These are phyloP conservation scores for Dicycla oo DNA, from an alignment of 2,888 invertebrate genomes.

Conservation along the genomic window DNA sequence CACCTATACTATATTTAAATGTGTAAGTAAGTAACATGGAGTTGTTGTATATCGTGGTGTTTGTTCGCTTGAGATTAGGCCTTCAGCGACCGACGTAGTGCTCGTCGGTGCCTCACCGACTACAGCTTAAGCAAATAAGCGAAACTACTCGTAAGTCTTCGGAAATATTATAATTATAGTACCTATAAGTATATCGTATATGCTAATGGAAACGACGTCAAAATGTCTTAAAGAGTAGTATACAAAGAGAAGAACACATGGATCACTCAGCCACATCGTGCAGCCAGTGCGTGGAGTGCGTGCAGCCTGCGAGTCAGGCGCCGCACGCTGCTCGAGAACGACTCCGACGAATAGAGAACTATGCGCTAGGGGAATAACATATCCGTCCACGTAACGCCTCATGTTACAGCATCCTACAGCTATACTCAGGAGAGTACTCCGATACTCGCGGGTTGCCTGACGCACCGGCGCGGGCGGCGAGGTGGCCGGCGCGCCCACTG, in stretches of 20 bases:
- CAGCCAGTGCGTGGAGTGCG: no score
- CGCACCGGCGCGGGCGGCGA: not conserved
- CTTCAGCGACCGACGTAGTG: constrained; percentile 29
- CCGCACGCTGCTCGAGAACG: not conserved
- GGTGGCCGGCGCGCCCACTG: not conserved
- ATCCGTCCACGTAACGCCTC: not conserved
- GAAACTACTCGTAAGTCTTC: constrained; percentile 21
- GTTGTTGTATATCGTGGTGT: constrained; percentile 53
- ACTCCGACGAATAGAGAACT: constrained; percentile 3
- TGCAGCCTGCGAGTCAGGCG: not conserved
- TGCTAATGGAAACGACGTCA: constrained; percentile 45
- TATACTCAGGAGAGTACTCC: not conserved
- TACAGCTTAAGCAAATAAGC: constrained; percentile 16
- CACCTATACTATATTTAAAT: no score
- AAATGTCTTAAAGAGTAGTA: constrained; percentile 27
- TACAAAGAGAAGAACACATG: constrained; percentile 25
- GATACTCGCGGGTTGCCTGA: not conserved
- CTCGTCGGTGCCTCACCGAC: constrained; percentile 11
- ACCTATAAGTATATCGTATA: constrained; percentile 16
- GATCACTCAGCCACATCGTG: not conserved
- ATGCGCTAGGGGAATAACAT: not conserved
- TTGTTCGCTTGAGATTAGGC: constrained; percentile 51
- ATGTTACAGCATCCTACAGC: not conserved
- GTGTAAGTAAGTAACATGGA: not conserved
- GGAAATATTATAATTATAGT: constrained; percentile 15